Percentiles rank a stretch among this genome's conserved stretches.
Conservation (phyloP, 2,113 vertebrate species). For the Cynoglossus semilaevis region DNA sequence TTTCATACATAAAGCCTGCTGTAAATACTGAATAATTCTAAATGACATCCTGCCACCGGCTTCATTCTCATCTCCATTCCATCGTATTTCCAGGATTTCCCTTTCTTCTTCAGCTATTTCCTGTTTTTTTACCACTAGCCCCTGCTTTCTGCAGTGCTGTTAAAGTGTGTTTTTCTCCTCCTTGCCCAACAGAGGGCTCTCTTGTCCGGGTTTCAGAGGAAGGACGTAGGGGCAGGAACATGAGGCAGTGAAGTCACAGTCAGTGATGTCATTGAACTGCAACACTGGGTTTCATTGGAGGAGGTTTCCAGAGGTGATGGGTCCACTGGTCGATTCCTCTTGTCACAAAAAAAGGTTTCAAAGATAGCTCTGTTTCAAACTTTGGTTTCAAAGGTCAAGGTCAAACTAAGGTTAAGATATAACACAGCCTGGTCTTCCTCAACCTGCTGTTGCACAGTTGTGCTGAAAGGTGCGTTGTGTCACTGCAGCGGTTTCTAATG, state of each 20-base stretch:
- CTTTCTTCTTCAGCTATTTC: slow-evolving; percentile 33
- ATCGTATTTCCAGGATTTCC: slow-evolving; percentile 26
- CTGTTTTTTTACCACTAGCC: slow-evolving; percentile 23
- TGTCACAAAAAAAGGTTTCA: slow-evolving; percentile 1
- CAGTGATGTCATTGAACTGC: slow-evolving; percentile 62
- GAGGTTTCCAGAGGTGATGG: slow-evolving; percentile 34
- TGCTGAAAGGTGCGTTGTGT: slow-evolving; percentile 4
- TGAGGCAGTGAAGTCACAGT: slow-evolving; percentile 53
- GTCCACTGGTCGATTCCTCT: slow-evolving; percentile 29
- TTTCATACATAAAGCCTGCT: too few relatives aligned
- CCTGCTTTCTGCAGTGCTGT: slow-evolving; percentile 16
- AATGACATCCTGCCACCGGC: too few relatives aligned
- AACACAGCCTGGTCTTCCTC: background rate
- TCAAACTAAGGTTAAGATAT: too few relatives aligned
- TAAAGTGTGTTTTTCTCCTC: background rate
- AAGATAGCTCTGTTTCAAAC: background rate
- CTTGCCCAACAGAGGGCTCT: slow-evolving; percentile 54
- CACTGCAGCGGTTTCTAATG: slow-evolving; percentile 18
- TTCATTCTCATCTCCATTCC: background rate
- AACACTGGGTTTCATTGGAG: slow-evolving; percentile 30
- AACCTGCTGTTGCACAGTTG: background rate
- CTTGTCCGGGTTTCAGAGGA: slow-evolving; percentile 33
- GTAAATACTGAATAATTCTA: too few relatives aligned
- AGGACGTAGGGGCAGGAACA: slow-evolving; percentile 17
- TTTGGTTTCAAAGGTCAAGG: background rate